These are phyloP conservation scores for Candidula unifasciata DNA, from an alignment of 2,888 invertebrate genomes.

Conservation along the genomic window DNA sequence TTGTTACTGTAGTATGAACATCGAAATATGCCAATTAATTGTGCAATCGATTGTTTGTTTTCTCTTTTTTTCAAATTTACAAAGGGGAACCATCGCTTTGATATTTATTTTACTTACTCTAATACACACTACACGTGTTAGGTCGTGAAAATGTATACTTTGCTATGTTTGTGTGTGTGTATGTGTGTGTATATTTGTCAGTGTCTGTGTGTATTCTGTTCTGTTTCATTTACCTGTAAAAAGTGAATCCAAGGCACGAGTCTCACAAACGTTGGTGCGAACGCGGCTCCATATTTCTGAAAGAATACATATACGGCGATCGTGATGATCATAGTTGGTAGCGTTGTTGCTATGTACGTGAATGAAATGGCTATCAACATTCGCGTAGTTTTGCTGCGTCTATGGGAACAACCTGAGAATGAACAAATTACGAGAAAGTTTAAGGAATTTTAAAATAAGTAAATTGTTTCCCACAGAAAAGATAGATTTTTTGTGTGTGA, in stretches of 20 bases:
- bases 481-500: no score
- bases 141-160: not conserved
- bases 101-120: no score
- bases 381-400: conserved; percentile 64
- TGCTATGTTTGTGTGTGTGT: conserved; percentile 3
- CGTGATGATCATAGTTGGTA: conserved; percentile 62
- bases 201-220: no score
- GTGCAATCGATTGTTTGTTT: no score
- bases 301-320: conserved; percentile 55
- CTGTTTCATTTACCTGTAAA: conserved; percentile 45
- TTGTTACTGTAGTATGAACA: no score
- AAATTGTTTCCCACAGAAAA: no score
- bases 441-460: no score
- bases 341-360: conserved; percentile 61
- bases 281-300: conserved; percentile 41
- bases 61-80: no score
- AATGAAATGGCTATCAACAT: conserved; percentile 65
- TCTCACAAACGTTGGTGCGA: conserved; percentile 41
- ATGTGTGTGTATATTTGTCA: not conserved
- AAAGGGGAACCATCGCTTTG: no score
- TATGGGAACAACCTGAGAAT: conserved; percentile 41
- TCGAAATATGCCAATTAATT: no score
- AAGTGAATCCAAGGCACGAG: conserved; percentile 57
- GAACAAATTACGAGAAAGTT: no score
- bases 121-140: no score